Evolutionary conservation across 2,888 invertebrate genomes (phyloP).

Genomic region (Hybos culiciformis): DNA sequence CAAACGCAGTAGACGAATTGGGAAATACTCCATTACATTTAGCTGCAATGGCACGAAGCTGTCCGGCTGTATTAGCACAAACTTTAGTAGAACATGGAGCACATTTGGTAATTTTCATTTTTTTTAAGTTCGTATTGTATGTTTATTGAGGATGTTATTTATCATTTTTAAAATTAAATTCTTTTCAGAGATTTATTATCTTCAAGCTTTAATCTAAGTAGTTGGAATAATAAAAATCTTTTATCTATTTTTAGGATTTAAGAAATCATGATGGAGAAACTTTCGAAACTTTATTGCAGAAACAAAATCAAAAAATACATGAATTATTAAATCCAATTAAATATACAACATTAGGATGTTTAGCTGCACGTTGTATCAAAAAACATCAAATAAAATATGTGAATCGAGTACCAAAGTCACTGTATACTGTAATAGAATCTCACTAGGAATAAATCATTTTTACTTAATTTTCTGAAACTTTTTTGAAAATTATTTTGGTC

Average conservation of each 20-base stretch:
- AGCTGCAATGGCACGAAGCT: constrained; percentile 58
- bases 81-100: constrained; percentile 67
- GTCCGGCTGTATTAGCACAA: constrained; percentile 54
- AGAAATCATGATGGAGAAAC: constrained; percentile 65
- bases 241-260: constrained; percentile 33
- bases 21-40: constrained; percentile 84
- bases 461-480: no score
- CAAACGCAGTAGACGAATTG: constrained; percentile 62
- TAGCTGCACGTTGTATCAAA: constrained; percentile 70
- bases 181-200: no score
- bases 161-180: background rate
- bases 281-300: constrained; percentile 53
- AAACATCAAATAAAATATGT: constrained; percentile 52
- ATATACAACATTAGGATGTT: constrained; percentile 69
- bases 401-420: constrained; percentile 40
- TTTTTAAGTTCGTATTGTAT: background rate
- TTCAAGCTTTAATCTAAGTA: no score
- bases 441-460: constrained; percentile 25
- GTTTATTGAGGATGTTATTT: background rate
- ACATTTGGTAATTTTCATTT: constrained; percentile 27
- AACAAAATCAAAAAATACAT: constrained; percentile 44
- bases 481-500: no score
- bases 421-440: constrained; percentile 37
- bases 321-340: constrained; percentile 61
- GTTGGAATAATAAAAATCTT: no score